A percentile compares a stretch with the other conserved stretches of the same genome.
These are phyloP conservation scores for Protaetia brevitarsis DNA, from an alignment of 1,140 invertebrate species.

Conservation along the genomic window DNA sequence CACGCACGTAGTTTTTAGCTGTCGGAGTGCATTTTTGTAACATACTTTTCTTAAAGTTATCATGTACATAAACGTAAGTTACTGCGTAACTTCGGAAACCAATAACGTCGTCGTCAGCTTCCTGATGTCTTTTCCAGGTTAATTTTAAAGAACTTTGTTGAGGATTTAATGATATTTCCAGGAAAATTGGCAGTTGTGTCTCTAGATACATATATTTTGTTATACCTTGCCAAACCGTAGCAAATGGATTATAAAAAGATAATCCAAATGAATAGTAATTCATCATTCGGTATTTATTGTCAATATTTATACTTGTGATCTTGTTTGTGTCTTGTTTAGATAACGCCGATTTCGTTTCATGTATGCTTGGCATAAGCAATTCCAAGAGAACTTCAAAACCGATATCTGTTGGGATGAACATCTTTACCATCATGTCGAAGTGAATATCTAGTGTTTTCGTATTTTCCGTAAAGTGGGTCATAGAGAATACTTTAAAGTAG, in stretches of 20 bases:
- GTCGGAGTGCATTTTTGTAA: conserved; percentile 42
- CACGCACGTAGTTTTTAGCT: conserved; percentile 38
- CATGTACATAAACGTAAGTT: conserved; percentile 41
- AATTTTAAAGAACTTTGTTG: conserved; percentile 41
- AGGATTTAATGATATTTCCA: conserved; percentile 39
- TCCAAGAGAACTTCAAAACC: conserved; percentile 46
- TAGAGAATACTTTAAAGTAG: conserved; percentile 17
- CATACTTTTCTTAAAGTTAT: conserved; percentile 37
- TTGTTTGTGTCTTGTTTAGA: conserved; percentile 35
- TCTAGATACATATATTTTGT: conserved; percentile 40
- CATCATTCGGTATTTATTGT: conserved; percentile 28
- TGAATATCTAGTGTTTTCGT: conserved; percentile 30
- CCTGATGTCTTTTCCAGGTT: conserved; percentile 38
- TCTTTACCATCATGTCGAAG: conserved; percentile 27
- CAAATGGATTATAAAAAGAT: conserved; percentile 38
- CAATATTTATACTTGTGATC: conserved; percentile 37
- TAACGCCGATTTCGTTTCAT: conserved; percentile 22
- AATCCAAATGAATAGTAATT: conserved; percentile 27
- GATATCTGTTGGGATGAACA: conserved; percentile 47
- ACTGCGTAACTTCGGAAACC: conserved; percentile 39
- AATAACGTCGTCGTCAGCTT: conserved; percentile 36
- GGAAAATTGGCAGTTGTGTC: conserved; percentile 38
- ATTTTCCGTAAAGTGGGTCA: conserved; percentile 20
- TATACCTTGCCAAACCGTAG: conserved; percentile 39
- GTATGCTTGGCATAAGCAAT: conserved; percentile 36